A percentile compares a stretch with the other conserved stretches of the same genome.
Conservation (phyloP, 2,797 vertebrate genomes). For the Thalassophryne amazonica region DNA sequence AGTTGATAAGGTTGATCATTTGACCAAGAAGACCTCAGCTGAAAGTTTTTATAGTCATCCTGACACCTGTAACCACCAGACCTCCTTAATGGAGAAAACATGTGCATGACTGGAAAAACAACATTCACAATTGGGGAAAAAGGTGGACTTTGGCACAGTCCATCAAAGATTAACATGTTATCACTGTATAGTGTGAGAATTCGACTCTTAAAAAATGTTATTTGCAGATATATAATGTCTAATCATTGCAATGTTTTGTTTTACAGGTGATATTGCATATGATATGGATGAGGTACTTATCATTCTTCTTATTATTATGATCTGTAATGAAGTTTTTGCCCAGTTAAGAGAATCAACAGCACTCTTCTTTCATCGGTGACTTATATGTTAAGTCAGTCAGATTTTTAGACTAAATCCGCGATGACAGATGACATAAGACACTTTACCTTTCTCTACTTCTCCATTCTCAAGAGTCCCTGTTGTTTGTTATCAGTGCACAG, state of each 20-base stretch:
- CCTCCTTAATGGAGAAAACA: no score
- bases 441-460: slow-evolving; percentile 15
- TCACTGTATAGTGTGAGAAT: not conserved
- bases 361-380: slow-evolving; percentile 27
- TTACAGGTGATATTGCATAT: slow-evolving; percentile 90
- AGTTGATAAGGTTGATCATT: no score
- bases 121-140: no score
- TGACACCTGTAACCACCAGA: no score
- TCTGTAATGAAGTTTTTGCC: not conserved
- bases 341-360: slow-evolving; percentile 2
- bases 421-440: slow-evolving; percentile 38
- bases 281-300: slow-evolving; percentile 84
- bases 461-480: slow-evolving; percentile 5
- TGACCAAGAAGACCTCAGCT: no score
- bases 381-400: slow-evolving; percentile 21
- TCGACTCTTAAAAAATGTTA: not conserved
- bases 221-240: not conserved
- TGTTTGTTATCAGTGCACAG: slow-evolving; percentile 29
- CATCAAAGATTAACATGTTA: no score
- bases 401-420: slow-evolving; percentile 30
- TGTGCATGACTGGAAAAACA: no score
- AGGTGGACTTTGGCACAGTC: no score
- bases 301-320: slow-evolving; percentile 10
- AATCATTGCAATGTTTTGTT: slow-evolving; percentile 41
- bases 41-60: no score